Conservation (phyloP, 2,888 invertebrate genomes). For the Tuta absoluta region DNA sequence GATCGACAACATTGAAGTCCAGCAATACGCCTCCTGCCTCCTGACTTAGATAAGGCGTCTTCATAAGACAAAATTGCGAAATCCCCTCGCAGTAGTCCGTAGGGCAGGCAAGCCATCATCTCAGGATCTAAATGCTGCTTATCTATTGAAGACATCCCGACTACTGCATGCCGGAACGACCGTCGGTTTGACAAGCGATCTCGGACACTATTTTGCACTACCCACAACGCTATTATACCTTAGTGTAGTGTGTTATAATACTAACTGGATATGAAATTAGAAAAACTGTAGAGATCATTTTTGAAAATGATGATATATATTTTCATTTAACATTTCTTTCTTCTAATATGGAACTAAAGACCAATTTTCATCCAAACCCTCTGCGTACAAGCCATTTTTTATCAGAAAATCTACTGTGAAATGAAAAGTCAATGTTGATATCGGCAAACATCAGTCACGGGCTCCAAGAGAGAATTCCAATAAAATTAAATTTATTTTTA, state of each 20-base stretch:
- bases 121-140: conserved; percentile 54
- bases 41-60: not conserved
- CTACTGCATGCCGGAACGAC: conserved; percentile 61
- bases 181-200: conserved; percentile 44
- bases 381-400: too few relatives aligned
- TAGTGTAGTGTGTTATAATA: conserved; percentile 8
- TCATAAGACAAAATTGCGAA: conserved; percentile 17
- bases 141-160: conserved; percentile 68
- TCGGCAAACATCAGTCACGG: not conserved
- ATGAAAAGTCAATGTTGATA: not conserved
- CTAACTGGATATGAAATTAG: not conserved
- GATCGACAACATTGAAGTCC: not conserved
- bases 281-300: not conserved
- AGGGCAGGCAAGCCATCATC: conserved; percentile 35
- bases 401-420: not conserved
- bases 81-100: not conserved
- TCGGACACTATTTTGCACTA: conserved; percentile 53
- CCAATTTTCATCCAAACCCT: too few relatives aligned
- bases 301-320: not conserved
- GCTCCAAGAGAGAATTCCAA: not conserved
- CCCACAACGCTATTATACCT: conserved; percentile 6
- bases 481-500: not conserved
- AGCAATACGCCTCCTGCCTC: not conserved
- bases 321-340: too few relatives aligned
- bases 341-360: too few relatives aligned